phyloP scores from a whole-genome alignment of 2,888 invertebrate genomes.

The Galeopsomyia nigrocyanea region DNA sequence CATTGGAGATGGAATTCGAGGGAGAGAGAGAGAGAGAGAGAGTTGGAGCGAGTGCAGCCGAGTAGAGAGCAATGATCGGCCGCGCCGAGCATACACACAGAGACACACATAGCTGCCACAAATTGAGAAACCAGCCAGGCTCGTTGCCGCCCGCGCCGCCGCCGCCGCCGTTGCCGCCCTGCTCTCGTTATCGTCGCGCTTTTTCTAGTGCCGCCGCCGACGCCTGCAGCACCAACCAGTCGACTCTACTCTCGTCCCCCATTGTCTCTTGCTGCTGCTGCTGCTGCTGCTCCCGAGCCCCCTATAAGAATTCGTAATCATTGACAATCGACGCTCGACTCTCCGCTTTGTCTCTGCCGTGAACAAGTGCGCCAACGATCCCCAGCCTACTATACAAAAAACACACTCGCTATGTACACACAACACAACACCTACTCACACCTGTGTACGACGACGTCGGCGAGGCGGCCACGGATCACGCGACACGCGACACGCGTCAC shows the following conservation, averaged over 20 bases:
- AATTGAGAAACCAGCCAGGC: no score
- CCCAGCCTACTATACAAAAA: background rate
- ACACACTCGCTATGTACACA: background rate
- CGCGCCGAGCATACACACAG: background rate
- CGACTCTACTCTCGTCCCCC: no score
- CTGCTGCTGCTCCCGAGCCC: background rate
- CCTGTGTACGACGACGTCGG: constrained; percentile 19
- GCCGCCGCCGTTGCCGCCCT: constrained; percentile 23
- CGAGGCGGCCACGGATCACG: constrained; percentile 39
- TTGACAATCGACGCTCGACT: constrained; percentile 47
- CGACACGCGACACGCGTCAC: background rate
- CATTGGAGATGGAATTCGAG: constrained; percentile 43
- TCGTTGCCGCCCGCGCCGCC: background rate
- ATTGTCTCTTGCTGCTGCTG: background rate
- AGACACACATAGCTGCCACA: background rate
- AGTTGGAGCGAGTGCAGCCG: background rate
- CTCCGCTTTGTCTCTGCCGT: constrained; percentile 3
- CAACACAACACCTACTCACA: background rate
- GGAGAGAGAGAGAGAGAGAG: background rate
- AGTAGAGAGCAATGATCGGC: background rate
- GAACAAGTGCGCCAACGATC: background rate
- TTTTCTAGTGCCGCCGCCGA: constrained; percentile 43
- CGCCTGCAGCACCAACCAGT: constrained; percentile 2
- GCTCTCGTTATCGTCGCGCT: constrained; percentile 41
- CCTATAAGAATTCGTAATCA: constrained; percentile 38